A percentile compares a stretch with the other conserved stretches of the same genome.
These are phyloP conservation scores for Erpornis zantholeuca DNA, from an alignment of 2,113 vertebrate species.

Conservation along the genomic window DNA sequence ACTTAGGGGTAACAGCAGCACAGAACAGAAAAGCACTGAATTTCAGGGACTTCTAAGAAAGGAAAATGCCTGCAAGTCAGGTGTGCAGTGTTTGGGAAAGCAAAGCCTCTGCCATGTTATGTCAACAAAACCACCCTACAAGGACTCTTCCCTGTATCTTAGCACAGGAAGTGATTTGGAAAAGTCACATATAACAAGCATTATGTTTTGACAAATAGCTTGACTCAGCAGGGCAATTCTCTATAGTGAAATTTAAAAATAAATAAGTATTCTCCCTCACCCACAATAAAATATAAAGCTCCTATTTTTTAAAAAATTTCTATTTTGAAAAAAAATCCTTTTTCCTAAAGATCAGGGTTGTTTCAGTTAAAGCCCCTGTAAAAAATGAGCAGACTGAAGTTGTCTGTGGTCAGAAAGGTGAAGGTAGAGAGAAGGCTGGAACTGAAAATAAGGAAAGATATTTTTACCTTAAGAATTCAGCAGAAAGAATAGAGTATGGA, in stretches of 20 bases:
- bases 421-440: not conserved
- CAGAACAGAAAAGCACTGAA: not conserved
- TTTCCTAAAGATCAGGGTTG: not conserved
- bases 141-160: not conserved
- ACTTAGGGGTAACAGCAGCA: not conserved
- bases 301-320: not conserved
- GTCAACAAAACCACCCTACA: not conserved
- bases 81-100: not conserved
- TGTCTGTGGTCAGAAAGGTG: not conserved
- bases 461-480: not conserved
- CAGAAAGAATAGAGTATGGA: not conserved
- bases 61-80: not conserved
- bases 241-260: not conserved
- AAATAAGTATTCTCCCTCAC: not conserved
- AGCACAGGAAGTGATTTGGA: not conserved
- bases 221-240: not conserved
- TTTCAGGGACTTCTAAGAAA: not conserved
- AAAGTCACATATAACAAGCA: not conserved
- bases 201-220: not conserved
- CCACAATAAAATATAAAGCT: not conserved
- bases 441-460: not conserved
- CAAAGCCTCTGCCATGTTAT: not conserved
- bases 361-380: not conserved
- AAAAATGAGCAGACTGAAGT: not conserved
- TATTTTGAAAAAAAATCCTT: not conserved